Base-by-base conservation (phyloP, 2,888 invertebrate genomes). In the Pyrrhosoma nymphula region DNA sequence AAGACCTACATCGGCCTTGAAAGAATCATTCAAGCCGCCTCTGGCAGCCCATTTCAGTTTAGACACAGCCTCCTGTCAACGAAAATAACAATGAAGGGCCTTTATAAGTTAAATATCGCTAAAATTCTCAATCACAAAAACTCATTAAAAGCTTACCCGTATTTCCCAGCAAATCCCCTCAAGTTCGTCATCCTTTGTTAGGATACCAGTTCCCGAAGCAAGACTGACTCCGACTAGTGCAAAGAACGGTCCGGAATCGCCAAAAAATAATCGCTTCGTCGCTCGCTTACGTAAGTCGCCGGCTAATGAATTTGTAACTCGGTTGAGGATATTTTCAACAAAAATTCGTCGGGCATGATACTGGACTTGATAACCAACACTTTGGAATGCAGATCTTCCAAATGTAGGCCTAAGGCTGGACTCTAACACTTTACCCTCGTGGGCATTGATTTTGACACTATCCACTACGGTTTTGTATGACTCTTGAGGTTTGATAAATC, bases 101-200 rank as follows among this genome's bases (percentile, higher is more conserved):
- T 47, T 18, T 0, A 16, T 82, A 82, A 60, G 26, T 8, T 12
- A 4, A 39, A 30, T 23, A 8, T n/a, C 10, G 6, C 3, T 56
- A 26, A 39, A 30, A 56, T 16, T 55, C 23, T 6, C 60, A 8
- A 16, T 14, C 0, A 26, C 35, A 88, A 0, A 6, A 88, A 39
- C 0, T 60, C 23, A 69, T 4, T 93, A 16, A 47, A 23, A 47
- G 96, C 96, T 96, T 97, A 98, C 98, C 95, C 98, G 97, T 95
- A 98, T 98, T 97, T 98, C 98, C 97, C 98, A 98, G 96, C 98
- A 98, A 82, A 98, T 97, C 88, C 98, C 98, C 97, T 98, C 98
- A 60, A 98, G 96, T 97, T 98, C 98, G 96, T 98, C 98, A 96
- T 98, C 98, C 96, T 98, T 98, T 0, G 98, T 98, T 56, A 98